phyloP scores from a whole-genome alignment of 2,113 vertebrate genomes.

The Aviceda subcristata region DNA sequence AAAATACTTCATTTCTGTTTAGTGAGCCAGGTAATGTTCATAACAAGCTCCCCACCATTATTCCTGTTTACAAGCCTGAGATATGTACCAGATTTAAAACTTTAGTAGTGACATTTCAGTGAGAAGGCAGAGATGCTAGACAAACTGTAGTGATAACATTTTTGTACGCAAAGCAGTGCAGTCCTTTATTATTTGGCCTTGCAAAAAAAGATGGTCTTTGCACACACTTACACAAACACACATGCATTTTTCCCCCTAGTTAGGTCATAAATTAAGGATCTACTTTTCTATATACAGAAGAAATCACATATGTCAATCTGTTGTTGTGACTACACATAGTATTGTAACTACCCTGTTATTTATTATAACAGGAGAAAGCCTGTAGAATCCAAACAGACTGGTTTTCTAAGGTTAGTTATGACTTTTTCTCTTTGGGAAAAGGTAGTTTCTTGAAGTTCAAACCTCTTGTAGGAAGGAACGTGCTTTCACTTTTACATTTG shows the following conservation, averaged over 20 bases:
- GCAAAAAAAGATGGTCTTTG: neutral
- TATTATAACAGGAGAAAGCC: neutral
- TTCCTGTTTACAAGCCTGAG: neutral
- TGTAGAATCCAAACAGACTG: neutral
- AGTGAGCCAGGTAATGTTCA: neutral
- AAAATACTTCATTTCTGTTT: neutral
- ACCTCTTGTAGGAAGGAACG: neutral
- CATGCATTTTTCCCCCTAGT: accelerated
- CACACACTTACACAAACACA: neutral
- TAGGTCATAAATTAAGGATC: neutral
- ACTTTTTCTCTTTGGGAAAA: neutral
- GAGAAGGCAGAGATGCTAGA: neutral
- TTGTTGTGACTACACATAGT: neutral
- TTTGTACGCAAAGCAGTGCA: neutral
- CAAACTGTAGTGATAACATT: neutral
- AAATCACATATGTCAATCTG: neutral
- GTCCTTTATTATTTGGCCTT: neutral
- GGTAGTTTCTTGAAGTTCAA: neutral
- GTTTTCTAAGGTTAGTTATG: neutral
- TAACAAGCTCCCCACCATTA: neutral
- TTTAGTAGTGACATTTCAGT: neutral
- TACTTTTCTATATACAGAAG: neutral
- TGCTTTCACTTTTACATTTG: neutral
- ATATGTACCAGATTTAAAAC: neutral
- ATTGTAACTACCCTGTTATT: neutral